Percentiles rank a stretch among this genome's conserved stretches.
Evolutionary conservation across 1,140 invertebrate genomes (phyloP).

Genomic region (Diachasma alloeum): DNA sequence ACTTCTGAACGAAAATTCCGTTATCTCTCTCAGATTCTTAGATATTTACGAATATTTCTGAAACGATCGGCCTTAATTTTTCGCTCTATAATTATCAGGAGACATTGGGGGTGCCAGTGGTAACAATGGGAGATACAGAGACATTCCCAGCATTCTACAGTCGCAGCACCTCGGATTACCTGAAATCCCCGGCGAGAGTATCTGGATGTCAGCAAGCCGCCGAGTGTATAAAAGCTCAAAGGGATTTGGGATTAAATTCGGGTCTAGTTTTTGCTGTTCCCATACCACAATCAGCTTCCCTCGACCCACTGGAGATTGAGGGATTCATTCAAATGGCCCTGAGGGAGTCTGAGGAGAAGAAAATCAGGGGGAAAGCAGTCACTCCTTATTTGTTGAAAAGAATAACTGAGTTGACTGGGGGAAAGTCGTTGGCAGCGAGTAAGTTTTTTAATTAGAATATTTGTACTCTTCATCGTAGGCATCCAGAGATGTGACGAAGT

Average conservation of each 20-base stretch:
- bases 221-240: constrained; percentile 69
- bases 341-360: constrained; percentile 68
- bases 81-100: constrained; percentile 72
- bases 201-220: constrained; percentile 74
- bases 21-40: no score
- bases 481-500: no score
- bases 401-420: constrained; percentile 80
- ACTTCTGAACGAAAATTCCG: no score
- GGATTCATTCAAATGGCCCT: constrained; percentile 78
- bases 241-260: constrained; percentile 72
- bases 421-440: constrained; percentile 85
- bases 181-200: constrained; percentile 75
- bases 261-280: constrained; percentile 93
- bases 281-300: constrained; percentile 77
- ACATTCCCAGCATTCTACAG: constrained; percentile 92
- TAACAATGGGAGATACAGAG: constrained; percentile 72
- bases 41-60: no score
- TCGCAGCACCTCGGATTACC: constrained; percentile 72
- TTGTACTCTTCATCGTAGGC: constrained; percentile 33
- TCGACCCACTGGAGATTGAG: constrained; percentile 72
- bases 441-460: constrained; percentile 56
- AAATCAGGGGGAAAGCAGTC: constrained; percentile 85
- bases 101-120: constrained; percentile 92
- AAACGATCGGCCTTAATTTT: no score
- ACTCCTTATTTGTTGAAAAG: constrained; percentile 89